Percentiles rank a stretch among this genome's conserved stretches.
phyloP scores from a whole-genome alignment of 2,888 invertebrate species.

The Chaitophorus viminalis region DNA sequence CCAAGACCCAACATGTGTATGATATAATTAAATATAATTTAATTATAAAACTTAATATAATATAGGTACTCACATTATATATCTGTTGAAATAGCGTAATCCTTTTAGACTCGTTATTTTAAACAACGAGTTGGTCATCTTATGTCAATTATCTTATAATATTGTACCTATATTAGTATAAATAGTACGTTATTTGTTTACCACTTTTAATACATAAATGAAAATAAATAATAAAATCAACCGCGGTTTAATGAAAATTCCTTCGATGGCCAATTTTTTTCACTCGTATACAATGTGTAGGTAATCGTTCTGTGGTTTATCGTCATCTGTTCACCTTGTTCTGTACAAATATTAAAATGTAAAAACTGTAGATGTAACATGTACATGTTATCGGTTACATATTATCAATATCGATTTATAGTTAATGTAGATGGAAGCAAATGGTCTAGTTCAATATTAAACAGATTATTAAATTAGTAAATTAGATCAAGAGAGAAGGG shows the following conservation, averaged over 20 bases:
- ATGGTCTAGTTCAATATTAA: too few species aligned
- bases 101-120: background rate
- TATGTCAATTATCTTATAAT: background rate
- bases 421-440: too few species aligned
- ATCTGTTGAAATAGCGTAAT: background rate
- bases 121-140: constrained; percentile 18
- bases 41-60: background rate
- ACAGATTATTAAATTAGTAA: background rate
- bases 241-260: background rate
- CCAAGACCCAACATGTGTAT: too few species aligned
- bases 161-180: background rate
- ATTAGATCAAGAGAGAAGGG: background rate
- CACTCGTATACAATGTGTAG: background rate
- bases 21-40: too few species aligned
- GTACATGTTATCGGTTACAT: background rate
- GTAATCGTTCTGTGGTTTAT: background rate
- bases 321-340: background rate
- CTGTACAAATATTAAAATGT: too few species aligned
- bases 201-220: background rate
- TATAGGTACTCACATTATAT: constrained; percentile 37
- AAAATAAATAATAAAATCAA: background rate
- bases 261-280: background rate
- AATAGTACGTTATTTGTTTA: background rate
- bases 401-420: too few species aligned
- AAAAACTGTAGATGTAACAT: background rate